Base-by-base conservation (phyloP, 2,797 vertebrate species). In the Eurystomus glaucurus region DNA sequence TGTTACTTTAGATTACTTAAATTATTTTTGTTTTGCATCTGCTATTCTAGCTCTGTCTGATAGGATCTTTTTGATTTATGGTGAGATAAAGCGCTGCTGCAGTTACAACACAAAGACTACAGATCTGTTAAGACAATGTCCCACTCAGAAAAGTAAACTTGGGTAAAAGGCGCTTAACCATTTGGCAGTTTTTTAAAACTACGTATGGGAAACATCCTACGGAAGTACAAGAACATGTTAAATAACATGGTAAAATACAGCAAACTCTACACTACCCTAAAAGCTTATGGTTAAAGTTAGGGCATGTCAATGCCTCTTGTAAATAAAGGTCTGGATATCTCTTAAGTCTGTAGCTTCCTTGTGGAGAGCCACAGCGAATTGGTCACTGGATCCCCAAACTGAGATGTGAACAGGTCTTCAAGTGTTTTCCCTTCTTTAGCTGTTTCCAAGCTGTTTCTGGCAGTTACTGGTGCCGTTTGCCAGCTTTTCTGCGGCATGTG, bases 1-100 rank as follows among this genome's bases (percentile, higher is more conserved):
- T 65, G 54, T 68, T 90, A 84, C 77, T 77, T 74, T 71, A 84
- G 76, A 82, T 45, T 19, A 72, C 33, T 55, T 57, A 57, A 57
- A 57, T 58, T 31, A 66, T 57, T 85, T 48, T 62, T 11, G 10
- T 17, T 51, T 6, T 60, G 33, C 35, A 62, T 7, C 37, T 81
- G 54, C 31, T 69, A 19, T 82, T 83, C 29, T n/a, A 84, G 60
- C 74, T 45, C 14, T 55, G 23, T 46, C 60, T 69, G 25, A 33
- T 31, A 41, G 0, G 2, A 68, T 11, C 29, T 92, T 86, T 64
- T 77, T 26, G 65, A 8, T 16, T 48, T 14, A 9, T 1, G 31
- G 25, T 37, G 20, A 85, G 45, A 78, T 25, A 78, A 68, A 71
- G 48, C 50, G 48, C 45, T 60, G 17, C 8, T 81, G 43, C 11